Base-by-base conservation (phyloP, 2,888 invertebrate species). In the Napeogenes sylphis region DNA sequence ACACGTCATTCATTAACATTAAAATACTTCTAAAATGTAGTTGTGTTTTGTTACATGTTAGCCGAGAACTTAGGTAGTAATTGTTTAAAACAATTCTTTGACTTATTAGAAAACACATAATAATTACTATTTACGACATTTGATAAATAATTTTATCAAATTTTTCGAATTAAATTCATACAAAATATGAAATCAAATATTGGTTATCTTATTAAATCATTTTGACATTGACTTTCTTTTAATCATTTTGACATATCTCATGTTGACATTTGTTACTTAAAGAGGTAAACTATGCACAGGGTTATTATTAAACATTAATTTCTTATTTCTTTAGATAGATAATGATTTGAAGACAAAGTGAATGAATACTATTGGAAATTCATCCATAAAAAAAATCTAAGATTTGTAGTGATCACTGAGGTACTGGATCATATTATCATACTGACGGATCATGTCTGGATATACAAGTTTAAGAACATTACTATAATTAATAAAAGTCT, bases 1-100 rank as follows among this genome's bases (percentile, higher is more conserved):
- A 90, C 90, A 90, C 90, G 90, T 90, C 90, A 90, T 87, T 83
- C 84, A 84, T 80, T 82, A 87, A 85, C 80, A 84, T 56, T 61
- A 67, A 63, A 80, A 73, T 71, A 76, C 67, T 69, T 61, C 61
- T 65, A 76, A 76, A 70, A 75, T 72, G 71, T 70, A 14, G 71
- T 73, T 74, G 71, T 74, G 68, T 74, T 75, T 68, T 72, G 73
- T 75, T 72, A 75, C 85, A 85, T 86, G 73, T 73, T 82, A 80
- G 68, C 54, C 54, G 56, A 67, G 55, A 59, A 69, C 67, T 71
- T 66, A 70, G 68, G 62, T 66, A 63, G 66, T 56, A 63, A 63
- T 70, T 66, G 71, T 68, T 55, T 67, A 59, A 63, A 65, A 62
- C 67, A 68, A 64, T 62, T 64, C 68, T 65, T 55, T 61, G 45